Base-by-base conservation (phyloP, 2,797 vertebrate species). In the Hozukius guyotensis region DNA sequence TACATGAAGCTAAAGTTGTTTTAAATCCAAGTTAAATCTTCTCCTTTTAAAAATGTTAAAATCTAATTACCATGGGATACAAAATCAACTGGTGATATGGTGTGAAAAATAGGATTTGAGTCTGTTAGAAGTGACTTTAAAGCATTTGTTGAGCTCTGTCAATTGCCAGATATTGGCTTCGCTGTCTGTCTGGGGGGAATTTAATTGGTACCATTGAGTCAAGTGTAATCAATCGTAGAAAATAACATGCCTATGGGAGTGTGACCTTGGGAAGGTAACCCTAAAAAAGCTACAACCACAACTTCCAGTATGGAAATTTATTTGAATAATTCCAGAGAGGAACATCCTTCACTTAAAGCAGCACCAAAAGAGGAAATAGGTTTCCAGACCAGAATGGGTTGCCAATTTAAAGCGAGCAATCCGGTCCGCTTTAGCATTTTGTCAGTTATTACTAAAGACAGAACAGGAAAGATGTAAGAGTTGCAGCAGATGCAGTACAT, bases 281-380 rank as follows among this genome's bases (percentile, higher is more conserved):
- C 2, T 32, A 22, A 22, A 62, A 59, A 13, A 62, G 12, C 24
- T 22, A 36, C n/a, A 67, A 71, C 74, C 73, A 69, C 68, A 72
- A 72, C 78, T 77, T 87, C 83, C 78, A 60, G 13, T 68, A 86
- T 87, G 87, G 46, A 90, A 88, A 88, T 86, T 0, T 73, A 86
- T 92, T 92, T 91, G 74, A 89, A 88, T 88, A 11, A 22, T 5
- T 59, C 38, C 46, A 49, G 22, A 25, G 49, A 27, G 42, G 29
- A 77, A 72, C 59, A 81, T 12, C 29, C 64, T 67, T 77, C 52
- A 74, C 46, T 78, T 38, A 75, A 86, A 82, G 42, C 80, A 46
- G 42, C 61, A 32, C 12, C 20, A 11, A 77, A 46, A 79, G 52
- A 80, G 59, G 68, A 85, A 73, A 62, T 22, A 4, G 61, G 31